A percentile compares a stretch with the other conserved stretches of the same genome.
phyloP scores from a whole-genome alignment of 2,113 vertebrate genomes.

The Dicaeum eximium region DNA sequence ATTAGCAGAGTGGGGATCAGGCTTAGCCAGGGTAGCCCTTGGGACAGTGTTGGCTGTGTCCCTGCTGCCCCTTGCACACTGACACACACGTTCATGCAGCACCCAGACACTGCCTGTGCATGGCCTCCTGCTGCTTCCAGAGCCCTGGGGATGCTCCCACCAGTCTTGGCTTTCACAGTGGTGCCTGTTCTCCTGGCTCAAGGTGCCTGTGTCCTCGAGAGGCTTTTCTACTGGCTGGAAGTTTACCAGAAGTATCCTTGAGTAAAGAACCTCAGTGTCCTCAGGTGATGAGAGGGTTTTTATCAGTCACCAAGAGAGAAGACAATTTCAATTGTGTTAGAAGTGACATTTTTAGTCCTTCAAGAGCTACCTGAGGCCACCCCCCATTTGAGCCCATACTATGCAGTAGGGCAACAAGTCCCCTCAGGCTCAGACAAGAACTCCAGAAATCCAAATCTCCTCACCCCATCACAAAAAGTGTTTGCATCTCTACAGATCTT shows the following conservation, averaged over 20 bases:
- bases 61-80: not conserved
- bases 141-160: accelerated
- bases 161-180: not conserved
- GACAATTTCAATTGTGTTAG: not conserved
- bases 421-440: not conserved
- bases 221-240: not conserved
- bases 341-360: not conserved
- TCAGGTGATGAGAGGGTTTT: not conserved
- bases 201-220: not conserved
- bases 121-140: not conserved
- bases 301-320: not conserved
- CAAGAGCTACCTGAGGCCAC: not conserved
- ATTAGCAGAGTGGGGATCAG: not conserved
- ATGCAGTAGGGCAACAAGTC: not conserved
- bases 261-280: not conserved
- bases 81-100: accelerated
- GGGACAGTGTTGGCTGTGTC: not conserved
- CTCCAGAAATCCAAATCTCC: not conserved
- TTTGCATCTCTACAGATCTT: not conserved
- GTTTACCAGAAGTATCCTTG: not conserved
- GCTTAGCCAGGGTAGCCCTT: not conserved
- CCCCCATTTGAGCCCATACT: not conserved
- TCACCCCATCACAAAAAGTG: not conserved
- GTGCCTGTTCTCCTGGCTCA: not conserved
- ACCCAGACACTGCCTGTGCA: not conserved